Percentiles rank a stretch among this genome's conserved stretches.
phyloP scores from a whole-genome alignment of 2,797 vertebrate genomes.

The Megaceryle alcyon region DNA sequence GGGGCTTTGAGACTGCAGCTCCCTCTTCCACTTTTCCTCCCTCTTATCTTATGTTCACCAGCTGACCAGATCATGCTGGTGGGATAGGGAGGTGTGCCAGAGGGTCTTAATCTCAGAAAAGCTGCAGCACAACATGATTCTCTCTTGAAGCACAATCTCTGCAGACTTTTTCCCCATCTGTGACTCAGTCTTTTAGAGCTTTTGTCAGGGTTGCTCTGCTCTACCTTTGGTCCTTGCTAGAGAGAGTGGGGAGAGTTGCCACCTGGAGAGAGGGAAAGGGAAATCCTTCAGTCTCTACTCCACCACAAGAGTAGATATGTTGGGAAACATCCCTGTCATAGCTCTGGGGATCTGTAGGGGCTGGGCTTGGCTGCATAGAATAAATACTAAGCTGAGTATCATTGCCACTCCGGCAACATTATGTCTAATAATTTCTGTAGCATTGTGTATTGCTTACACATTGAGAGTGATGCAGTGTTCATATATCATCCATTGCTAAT shows the following conservation, averaged over 20 bases:
- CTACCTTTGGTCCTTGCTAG: background rate
- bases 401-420: background rate
- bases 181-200: background rate
- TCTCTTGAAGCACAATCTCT: background rate
- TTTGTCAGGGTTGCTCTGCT: background rate
- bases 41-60: background rate
- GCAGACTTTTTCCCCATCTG: background rate
- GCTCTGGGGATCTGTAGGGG: background rate
- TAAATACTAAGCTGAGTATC: background rate
- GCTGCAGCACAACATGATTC: background rate
- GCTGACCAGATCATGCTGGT: background rate
- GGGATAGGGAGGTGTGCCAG: background rate
- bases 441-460: background rate
- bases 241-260: background rate
- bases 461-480: background rate
- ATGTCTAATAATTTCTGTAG: background rate
- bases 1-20: background rate
- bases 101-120: background rate
- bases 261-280: background rate
- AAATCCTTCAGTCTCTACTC: background rate
- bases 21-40: background rate
- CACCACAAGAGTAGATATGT: background rate
- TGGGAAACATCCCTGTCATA: background rate
- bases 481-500: background rate
- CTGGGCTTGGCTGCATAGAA: background rate